Base-by-base conservation (phyloP, 2,113 vertebrate genomes). In the Elaphurus davidianus region DNA sequence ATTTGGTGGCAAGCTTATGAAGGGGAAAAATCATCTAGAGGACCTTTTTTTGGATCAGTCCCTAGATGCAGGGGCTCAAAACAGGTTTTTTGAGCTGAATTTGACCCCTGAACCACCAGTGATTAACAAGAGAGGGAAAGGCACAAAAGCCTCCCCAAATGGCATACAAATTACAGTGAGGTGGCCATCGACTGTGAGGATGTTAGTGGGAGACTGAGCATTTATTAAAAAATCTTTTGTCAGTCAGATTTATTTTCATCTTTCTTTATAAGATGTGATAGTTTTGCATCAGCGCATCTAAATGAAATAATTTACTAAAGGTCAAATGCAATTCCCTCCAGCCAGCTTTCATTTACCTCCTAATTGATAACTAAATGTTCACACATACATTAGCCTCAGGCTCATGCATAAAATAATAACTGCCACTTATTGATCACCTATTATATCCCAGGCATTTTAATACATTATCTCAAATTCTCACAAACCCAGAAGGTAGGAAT, bases 361-460 rank as follows among this genome's bases (percentile, higher is more conserved):
- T 98, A 98, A 98, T 98, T 98, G 97, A 98, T 97, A 98, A 97
- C 97, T 96, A 97, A 98, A 97, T 90, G 95, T 57, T 97, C 97
- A 96, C 88, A 91, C 95, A 97, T 96, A 89, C 94, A 95, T 97
- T 95, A 97, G 92, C 76, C 94, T 84, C 43, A 87, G 97, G 90
- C 97, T 94, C 94, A 97, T 97, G 96, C 91, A 96, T 96, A 90
- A 98, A 97, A 76, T 87, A 93, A 87, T 95, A 91, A 91, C 95
- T 84, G 16, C 87, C 60, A 96, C 95, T 98, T 98, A 98, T 96
- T 98, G 98, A 98, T 90, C 98, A 98, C 82, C 95, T 98, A 98
- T 97, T 98, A 93, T 87, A 64, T 96, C 52, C 28, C 78, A 91
- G 83, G 91, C 78, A 85, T 98, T 96, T 89, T 87, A 94, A 94